phyloP scores from a whole-genome alignment of 2,888 invertebrate genomes.

The Pimpla rufipes region DNA sequence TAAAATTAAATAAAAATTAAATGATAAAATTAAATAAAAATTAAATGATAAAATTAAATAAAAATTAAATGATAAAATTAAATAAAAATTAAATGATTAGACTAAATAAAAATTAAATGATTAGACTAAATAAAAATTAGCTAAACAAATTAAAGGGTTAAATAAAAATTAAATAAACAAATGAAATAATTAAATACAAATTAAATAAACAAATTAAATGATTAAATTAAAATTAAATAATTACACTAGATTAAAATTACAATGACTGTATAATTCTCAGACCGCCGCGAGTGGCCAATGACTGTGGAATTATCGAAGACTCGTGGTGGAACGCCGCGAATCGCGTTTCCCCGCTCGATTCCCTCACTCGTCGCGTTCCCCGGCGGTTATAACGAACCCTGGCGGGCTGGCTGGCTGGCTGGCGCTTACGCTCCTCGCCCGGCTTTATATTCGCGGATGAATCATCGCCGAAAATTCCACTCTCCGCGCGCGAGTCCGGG shows the following conservation, averaged over 20 bases:
- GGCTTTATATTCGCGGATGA: conserved; percentile 63
- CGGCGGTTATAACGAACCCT: background rate
- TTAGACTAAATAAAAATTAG: too few relatives aligned
- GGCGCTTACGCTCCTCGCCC: background rate
- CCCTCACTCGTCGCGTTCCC: background rate
- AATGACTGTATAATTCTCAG: background rate
- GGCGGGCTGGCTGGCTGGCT: background rate
- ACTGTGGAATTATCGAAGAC: background rate
- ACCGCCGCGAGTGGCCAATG: background rate
- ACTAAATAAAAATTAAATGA: too few relatives aligned
- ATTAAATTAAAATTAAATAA: background rate
- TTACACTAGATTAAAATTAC: background rate
- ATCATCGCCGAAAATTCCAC: conserved; percentile 66
- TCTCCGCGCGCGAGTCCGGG: conserved; percentile 14
- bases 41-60: too few relatives aligned
- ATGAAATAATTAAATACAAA: too few relatives aligned
- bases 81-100: too few relatives aligned
- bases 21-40: too few relatives aligned
- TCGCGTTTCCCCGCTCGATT: conserved; percentile 28
- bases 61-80: too few relatives aligned
- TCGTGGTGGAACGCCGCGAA: background rate
- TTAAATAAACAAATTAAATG: too few relatives aligned
- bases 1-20: too few relatives aligned
- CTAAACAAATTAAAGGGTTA: too few relatives aligned
- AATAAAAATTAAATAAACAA: too few relatives aligned